Percentiles rank a stretch among this genome's conserved stretches.
Evolutionary conservation across 2,888 invertebrate species (phyloP).

Genomic region (Smittia aterrima): DNA sequence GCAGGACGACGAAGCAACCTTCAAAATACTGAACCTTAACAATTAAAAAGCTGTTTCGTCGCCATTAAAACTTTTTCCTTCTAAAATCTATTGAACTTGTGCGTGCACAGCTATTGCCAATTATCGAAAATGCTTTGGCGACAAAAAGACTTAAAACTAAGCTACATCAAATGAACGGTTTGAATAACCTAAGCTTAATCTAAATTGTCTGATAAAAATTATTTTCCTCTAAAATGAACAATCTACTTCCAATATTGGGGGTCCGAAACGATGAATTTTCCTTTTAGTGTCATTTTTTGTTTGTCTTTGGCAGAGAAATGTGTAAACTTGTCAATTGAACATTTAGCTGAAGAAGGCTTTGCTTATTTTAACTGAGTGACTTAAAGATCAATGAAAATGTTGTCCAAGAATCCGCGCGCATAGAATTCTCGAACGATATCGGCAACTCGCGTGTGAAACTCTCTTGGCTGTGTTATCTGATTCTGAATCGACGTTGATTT

Average conservation of each 20-base stretch:
- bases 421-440: constrained; percentile 51
- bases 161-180: background rate
- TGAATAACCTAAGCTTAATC: background rate
- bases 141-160: background rate
- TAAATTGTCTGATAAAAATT: too few relatives aligned
- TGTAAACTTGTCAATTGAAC: background rate
- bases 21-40: background rate
- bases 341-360: background rate
- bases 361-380: background rate
- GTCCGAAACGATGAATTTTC: too few relatives aligned
- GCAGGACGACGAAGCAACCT: background rate
- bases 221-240: too few relatives aligned
- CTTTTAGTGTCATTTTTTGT: too few relatives aligned
- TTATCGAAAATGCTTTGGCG: constrained; percentile 1
- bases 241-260: too few relatives aligned
- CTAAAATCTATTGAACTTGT: background rate
- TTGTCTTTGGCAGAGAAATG: constrained; percentile 1
- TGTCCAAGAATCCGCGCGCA: constrained; percentile 22
- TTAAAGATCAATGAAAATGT: constrained; percentile 10
- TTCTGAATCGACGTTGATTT: constrained; percentile 46
- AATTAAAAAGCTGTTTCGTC: background rate
- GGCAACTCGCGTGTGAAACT: constrained; percentile 50
- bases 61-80: background rate
- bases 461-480: constrained; percentile 48
- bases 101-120: background rate